Base-by-base conservation (phyloP, 64 coral and sea anemone genomes). In the Porites australiensis region DNA sequence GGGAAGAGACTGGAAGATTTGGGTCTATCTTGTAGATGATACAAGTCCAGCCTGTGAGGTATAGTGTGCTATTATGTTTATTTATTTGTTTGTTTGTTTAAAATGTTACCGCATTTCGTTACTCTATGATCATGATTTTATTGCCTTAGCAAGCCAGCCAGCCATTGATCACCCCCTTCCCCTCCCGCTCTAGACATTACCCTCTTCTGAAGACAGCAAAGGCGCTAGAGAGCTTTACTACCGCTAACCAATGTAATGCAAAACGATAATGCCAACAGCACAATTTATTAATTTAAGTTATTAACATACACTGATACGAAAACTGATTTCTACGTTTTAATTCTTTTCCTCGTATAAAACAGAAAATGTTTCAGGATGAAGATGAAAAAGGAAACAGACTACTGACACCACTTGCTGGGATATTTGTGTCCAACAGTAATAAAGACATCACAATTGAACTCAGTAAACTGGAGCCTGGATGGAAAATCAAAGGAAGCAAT, bases 371-470 rank as follows among this genome's bases (percentile, higher is more conserved):
- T 44, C 13, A 82, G 27, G 64, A 82, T 64, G 79, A 82, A 64
- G 79, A 82, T 19, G 43, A 64, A 64, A 18, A 44, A 14, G 58
- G 59, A 43, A 61, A 64, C 59, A 82, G 43, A 9, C 19, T 82
- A 19, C 18, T 82, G 15, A 44, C 58, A 64, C 43, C 79, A 47
- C 22, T 82, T 5, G 79, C 59, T 82, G 79, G 79, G 2, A 8
- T 82, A 16, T 82, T 82, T 64, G 79, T 82, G 37, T 82, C 79
- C 27, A 82, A 82, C 79, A 82, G 58, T 15, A 48, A 64, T 8
- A 57, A 64, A 64, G 79, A 82, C 14, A 82, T 82, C 79, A 82
- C 58, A 64, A 82, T 64, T 47, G 60, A 66, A 16, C 15, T 82
- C 21, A 47, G 6, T 47, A 4, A 27, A 10, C 23, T 82, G 3